Percentiles rank a stretch among this genome's conserved stretches.
Evolutionary conservation across 2,888 invertebrate genomes (phyloP).

Genomic region (Archips xylosteana): DNA sequence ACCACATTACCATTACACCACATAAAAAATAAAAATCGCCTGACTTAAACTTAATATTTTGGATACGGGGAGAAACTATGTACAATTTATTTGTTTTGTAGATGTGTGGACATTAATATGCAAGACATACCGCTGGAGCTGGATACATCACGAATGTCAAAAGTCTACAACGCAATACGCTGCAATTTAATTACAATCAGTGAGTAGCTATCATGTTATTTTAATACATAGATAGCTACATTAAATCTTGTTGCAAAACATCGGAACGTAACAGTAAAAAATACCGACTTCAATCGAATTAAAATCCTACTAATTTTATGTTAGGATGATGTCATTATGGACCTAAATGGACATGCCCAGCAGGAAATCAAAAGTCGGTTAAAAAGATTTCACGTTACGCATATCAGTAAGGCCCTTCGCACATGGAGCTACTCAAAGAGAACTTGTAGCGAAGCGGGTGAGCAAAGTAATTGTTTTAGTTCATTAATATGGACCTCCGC

Average conservation of each 20-base stretch:
- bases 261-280: slow-evolving; percentile 5
- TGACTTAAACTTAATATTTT: background rate
- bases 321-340: background rate
- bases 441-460: no score
- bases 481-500: no score
- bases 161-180: slow-evolving; percentile 17
- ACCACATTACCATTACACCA: no score
- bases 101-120: background rate
- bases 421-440: no score
- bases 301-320: slow-evolving; percentile 2
- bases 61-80: background rate
- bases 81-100: background rate
- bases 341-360: background rate
- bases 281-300: slow-evolving; percentile 12
- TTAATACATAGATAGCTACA: slow-evolving; percentile 11
- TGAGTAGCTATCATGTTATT: slow-evolving; percentile 18
- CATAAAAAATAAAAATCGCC: no score
- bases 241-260: slow-evolving; percentile 28
- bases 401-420: no score
- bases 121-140: background rate
- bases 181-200: slow-evolving; percentile 16
- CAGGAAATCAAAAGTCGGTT: no score
- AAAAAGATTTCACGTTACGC: background rate
- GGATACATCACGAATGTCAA: slow-evolving; percentile 7
- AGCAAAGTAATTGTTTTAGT: no score